Evolutionary conservation across 2,113 vertebrate genomes (phyloP), one percentile per base, ranked within the genome.

Genomic region (Dinomys branickii): DNA sequence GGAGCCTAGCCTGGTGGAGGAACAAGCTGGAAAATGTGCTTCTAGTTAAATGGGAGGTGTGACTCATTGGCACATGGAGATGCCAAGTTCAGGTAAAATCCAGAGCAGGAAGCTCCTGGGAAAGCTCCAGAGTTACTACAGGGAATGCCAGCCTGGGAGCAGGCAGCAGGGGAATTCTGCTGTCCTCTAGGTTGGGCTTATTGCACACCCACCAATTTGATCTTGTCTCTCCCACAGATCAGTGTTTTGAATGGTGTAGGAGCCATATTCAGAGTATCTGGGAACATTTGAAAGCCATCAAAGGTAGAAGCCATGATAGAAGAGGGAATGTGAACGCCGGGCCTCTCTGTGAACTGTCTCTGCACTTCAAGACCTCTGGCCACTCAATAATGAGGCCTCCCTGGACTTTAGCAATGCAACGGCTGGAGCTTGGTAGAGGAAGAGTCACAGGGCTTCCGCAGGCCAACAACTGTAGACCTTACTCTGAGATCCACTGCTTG

Each of bases 1-100:
- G 97, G 97, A 98, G 96, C 96, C 95, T 90, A 92, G 96, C 97
- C 97, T 98, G 94, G 96, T 96, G 67, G 88, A 96, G 89, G 96
- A 97, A 95, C 95, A 96, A 92, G 92, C 95, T 97, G 96, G 97
- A 96, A 95, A 97, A 94, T 95, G 95, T 97, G 85, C 97, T 97
- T 97, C 96, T 98, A 96, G 96, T 97, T 95, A 78, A 88, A 88
- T 41, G 97, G 95, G 90, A 97, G 94, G 95, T 83, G 96, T 85
- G 94, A 88, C 84, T 95, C 94, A 88, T 81, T 97, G 97, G 96
- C 92, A 91, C 71, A 24, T 0, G 77, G 88, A 77, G 82, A 59
- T 88, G 96, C 97, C 96, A 96, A 88, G 90, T 96, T 88, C 97
- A 98, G 97, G 97, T 97, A 77, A 94, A 78, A 97, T 94, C 97